Percentiles rank a stretch among this genome's conserved stretches.
phyloP scores from a whole-genome alignment of 2,113 vertebrate genomes.

The Catharus fuscescens region DNA sequence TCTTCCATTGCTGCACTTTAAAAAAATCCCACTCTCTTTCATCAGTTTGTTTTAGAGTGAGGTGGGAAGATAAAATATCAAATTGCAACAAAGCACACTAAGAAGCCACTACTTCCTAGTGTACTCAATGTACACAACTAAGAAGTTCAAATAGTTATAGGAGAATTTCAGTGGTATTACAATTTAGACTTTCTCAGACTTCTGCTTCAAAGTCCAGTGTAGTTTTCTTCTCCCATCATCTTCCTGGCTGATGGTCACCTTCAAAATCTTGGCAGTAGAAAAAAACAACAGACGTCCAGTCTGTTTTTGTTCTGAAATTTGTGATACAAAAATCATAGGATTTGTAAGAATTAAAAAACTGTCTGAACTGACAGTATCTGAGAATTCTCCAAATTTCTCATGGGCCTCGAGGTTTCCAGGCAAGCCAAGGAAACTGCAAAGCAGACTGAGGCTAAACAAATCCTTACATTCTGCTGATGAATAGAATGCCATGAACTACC shows the following conservation, averaged over 20 bases:
- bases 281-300: not conserved
- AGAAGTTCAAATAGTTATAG: not conserved
- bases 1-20: not conserved
- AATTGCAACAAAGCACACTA: not conserved
- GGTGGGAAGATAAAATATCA: not conserved
- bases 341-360: not conserved
- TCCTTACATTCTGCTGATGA: not conserved
- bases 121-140: not conserved
- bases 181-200: not conserved
- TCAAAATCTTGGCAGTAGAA: not conserved
- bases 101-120: not conserved
- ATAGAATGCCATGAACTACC: not conserved
- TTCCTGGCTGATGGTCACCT: not conserved
- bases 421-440: not conserved
- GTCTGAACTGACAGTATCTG: not conserved
- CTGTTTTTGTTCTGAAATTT: not conserved
- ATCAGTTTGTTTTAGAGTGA: not conserved
- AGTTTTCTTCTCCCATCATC: not conserved
- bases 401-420: not conserved
- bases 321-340: not conserved
- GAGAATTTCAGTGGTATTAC: not conserved
- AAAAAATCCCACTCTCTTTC: not conserved
- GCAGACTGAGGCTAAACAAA: not conserved
- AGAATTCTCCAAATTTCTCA: not conserved
- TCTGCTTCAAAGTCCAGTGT: not conserved